These are phyloP conservation scores for Microctonus brassicae DNA, from an alignment of 2,888 invertebrate species.

Conservation along the genomic window DNA sequence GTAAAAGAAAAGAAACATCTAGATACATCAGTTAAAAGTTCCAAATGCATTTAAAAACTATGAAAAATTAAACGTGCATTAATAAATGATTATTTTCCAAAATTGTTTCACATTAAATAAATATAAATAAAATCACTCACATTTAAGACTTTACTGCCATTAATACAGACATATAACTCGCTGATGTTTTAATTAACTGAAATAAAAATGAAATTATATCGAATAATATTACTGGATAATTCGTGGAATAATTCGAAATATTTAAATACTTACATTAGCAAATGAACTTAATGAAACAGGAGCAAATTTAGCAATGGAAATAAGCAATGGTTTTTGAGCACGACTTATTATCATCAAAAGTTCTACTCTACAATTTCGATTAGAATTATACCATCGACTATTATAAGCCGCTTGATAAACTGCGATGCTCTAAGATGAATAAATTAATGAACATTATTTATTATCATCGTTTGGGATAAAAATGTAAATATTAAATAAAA, in stretches of 20 bases:
- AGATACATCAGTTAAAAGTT: neutral
- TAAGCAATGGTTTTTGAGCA: constrained; percentile 25
- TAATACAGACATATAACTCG: neutral
- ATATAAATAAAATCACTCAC: no score
- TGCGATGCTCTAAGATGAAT: constrained; percentile 21
- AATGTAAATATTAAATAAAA: no score
- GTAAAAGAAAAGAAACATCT: neutral
- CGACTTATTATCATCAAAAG: constrained; percentile 30
- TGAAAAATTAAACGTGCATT: neutral
- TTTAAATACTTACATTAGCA: constrained; percentile 22
- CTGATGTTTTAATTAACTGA: neutral
- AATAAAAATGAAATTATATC: neutral
- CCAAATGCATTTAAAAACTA: neutral
- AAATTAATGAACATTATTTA: no score
- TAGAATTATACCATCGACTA: constrained; percentile 33
- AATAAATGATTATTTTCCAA: no score
- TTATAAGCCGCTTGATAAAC: constrained; percentile 27
- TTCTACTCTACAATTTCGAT: constrained; percentile 9
- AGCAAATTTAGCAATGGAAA: constrained; percentile 34
- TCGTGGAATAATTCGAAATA: neutral
- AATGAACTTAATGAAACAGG: constrained; percentile 28
- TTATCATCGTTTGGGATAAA: no score
- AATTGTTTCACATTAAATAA: no score
- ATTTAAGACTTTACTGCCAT: neutral
- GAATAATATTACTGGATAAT: neutral